A percentile compares a stretch with the other conserved stretches of the same genome.
Conservation (phyloP, 2,888 invertebrate genomes). For the Cosmia trapezina region DNA sequence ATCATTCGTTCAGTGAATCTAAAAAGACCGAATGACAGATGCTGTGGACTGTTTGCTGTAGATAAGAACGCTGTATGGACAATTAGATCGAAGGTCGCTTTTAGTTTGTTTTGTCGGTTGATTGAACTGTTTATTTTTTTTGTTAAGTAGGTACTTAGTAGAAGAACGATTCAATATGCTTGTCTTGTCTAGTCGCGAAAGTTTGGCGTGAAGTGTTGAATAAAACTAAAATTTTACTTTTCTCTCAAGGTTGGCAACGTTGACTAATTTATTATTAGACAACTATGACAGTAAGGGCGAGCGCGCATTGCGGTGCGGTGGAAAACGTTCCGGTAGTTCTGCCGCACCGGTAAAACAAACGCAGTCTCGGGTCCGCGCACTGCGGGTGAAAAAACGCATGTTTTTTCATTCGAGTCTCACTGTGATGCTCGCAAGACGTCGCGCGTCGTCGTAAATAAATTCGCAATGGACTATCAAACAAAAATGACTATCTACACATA, state of each 20-base stretch:
- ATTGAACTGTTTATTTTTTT: slow-evolving; percentile 16
- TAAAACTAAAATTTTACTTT: slow-evolving; percentile 15
- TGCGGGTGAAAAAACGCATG: too few relatives aligned
- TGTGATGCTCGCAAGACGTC: too few relatives aligned
- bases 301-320: too few relatives aligned
- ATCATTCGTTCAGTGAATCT: slow-evolving; percentile 34
- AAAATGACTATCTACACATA: too few relatives aligned
- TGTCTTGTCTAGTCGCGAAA: not conserved
- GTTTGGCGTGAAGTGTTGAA: slow-evolving; percentile 1
- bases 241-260: not conserved
- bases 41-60: slow-evolving; percentile 50
- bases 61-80: slow-evolving; percentile 51
- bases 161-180: slow-evolving; percentile 1
- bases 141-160: too few relatives aligned
- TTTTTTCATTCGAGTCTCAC: too few relatives aligned
- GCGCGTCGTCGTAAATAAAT: too few relatives aligned
- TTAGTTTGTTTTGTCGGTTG: slow-evolving; percentile 22
- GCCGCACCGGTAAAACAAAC: too few relatives aligned
- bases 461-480: too few relatives aligned
- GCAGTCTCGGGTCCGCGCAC: too few relatives aligned
- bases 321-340: too few relatives aligned
- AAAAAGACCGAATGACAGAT: slow-evolving; percentile 58
- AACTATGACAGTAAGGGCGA: too few relatives aligned
- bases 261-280: not conserved
- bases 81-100: slow-evolving; percentile 39